These are phyloP conservation scores for Apodemia mormo DNA, from an alignment of 2,888 invertebrate species.

Conservation along the genomic window DNA sequence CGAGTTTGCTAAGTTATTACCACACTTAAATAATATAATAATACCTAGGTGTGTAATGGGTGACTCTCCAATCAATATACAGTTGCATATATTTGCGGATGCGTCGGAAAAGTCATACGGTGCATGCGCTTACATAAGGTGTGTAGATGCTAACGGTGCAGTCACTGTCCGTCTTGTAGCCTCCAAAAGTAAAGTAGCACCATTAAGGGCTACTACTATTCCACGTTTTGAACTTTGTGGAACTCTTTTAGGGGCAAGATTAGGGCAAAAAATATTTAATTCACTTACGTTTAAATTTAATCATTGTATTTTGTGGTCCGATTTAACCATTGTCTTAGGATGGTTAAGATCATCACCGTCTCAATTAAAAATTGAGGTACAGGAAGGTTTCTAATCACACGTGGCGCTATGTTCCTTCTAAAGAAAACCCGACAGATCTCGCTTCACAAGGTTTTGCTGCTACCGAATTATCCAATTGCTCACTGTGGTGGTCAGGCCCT, in stretches of 20 bases:
- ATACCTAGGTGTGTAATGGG: constrained; percentile 14
- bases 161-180: constrained; percentile 29
- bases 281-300: constrained; percentile 27
- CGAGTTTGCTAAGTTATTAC: neutral
- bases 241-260: constrained; percentile 37
- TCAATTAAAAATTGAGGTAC: constrained; percentile 39
- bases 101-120: constrained; percentile 14
- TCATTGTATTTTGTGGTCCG: constrained; percentile 36
- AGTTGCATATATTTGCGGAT: constrained; percentile 9
- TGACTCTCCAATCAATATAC: neutral
- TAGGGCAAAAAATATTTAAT: constrained; percentile 33
- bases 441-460: constrained; percentile 25
- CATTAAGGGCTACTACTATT: constrained; percentile 35
- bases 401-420: constrained; percentile 41
- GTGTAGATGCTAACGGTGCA: neutral
- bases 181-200: constrained; percentile 38
- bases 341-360: constrained; percentile 35
- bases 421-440: constrained; percentile 41
- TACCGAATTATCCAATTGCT: neutral
- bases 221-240: constrained; percentile 43
- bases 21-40: neutral
- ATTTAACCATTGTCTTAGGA: constrained; percentile 41
- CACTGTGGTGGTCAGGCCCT: neutral
- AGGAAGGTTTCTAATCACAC: constrained; percentile 31
- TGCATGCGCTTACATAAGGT: neutral